Evolutionary conservation across 2,113 vertebrate species (phyloP), one percentile per base, ranked within the genome.

Genomic region (Scopus umbretta): DNA sequence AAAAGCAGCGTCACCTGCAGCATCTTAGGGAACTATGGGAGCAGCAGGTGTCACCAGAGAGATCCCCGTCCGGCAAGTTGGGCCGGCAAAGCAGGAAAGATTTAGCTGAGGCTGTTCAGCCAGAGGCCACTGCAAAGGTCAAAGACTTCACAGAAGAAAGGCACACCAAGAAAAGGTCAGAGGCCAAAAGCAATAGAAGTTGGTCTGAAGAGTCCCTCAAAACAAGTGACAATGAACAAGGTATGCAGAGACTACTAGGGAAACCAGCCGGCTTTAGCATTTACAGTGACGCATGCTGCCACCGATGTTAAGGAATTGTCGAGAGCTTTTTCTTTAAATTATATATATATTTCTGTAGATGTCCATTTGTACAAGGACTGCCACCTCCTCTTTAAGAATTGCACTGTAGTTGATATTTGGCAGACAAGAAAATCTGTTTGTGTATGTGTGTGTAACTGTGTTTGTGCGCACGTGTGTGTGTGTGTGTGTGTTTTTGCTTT

Each of bases 21-120:
- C 98, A 99, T 96, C 98, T 98, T 98, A 98, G 98, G 98, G 99
- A 99, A 98, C 98, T 98, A 66, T 99, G 98, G 98, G 98, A 98
- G 96, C 98, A 98, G 97, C 98, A 98, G 98, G 98, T 98, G 80
- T 98, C 98, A 56, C 92, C 97, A 93, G 98, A 97, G 98, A 98
- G 89, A 98, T 98, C 96, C 98, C 96, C 98, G 88, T 97, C 97
- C 92, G 97, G 97, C 97, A 98, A 98, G 96, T 96, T 98, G 97
- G 98, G 98, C 96, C 98, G 98, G 97, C 96, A 98, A 98, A 97
- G 98, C 98, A 98, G 97, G 97, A 98, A 98, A 98, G 98, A 98
- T 97, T 98, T 97, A 97, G 94, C 97, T 97, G 97, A 99, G 98
- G 97, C 98, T 58, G 89, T 94, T 96, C 98, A 98, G 97, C 97